Percentiles rank a stretch among this genome's conserved stretches.
phyloP scores from a whole-genome alignment of 2,888 invertebrate genomes.

The Mimumesa dahlbomi region DNA sequence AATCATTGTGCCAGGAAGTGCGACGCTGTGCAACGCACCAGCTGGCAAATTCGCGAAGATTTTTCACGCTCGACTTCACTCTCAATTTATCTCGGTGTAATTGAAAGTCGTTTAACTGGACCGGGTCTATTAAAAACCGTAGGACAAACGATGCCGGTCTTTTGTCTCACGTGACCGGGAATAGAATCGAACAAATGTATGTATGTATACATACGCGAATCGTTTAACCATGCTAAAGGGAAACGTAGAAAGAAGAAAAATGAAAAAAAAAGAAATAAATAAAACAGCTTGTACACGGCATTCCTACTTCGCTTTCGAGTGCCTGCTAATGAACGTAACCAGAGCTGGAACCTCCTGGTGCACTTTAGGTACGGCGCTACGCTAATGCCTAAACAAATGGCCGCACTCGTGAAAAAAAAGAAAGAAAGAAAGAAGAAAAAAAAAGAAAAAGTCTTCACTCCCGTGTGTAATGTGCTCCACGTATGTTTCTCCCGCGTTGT shows the following conservation, averaged over 20 bases:
- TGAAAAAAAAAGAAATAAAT: slow-evolving; percentile 12
- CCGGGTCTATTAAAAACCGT: background rate
- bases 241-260: background rate
- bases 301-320: slow-evolving; percentile 46
- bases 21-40: slow-evolving; percentile 15
- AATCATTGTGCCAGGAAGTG: slow-evolving; percentile 16
- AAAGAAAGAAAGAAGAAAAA: too few species aligned
- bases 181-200: too few species aligned
- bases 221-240: too few species aligned
- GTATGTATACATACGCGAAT: too few species aligned
- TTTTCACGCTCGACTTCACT: slow-evolving; percentile 49
- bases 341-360: slow-evolving; percentile 24
- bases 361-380: slow-evolving; percentile 26
- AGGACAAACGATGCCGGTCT: slow-evolving; percentile 15
- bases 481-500: slow-evolving; percentile 19
- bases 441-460: too few species aligned
- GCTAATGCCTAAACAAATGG: slow-evolving; percentile 57
- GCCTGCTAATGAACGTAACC: slow-evolving; percentile 55
- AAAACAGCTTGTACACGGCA: slow-evolving; percentile 33
- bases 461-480: slow-evolving; percentile 8
- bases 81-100: slow-evolving; percentile 19
- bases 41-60: slow-evolving; percentile 35
- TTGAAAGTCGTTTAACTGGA: slow-evolving; percentile 22
- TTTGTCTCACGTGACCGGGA: too few species aligned
- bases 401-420: slow-evolving; percentile 31